Conservation (phyloP, 2,888 invertebrate genomes). For the Calameuta pallipes region DNA sequence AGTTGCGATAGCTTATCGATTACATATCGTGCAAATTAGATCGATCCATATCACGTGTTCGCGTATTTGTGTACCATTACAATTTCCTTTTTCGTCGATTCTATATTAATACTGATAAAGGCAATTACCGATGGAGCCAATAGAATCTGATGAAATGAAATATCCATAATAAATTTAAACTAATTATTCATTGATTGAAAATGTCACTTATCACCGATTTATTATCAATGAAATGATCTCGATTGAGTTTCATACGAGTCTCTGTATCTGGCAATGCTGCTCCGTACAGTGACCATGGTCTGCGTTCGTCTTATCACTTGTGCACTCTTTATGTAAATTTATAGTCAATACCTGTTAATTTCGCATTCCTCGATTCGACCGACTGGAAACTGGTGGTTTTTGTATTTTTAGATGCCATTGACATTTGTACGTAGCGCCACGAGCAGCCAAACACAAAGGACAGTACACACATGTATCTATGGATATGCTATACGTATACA, state of each 20-base stretch:
- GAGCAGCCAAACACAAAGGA: background rate
- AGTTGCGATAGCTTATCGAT: background rate
- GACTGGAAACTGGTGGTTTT: background rate
- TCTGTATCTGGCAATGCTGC: background rate
- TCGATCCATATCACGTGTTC: background rate
- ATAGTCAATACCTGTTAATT: background rate
- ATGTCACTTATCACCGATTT: background rate
- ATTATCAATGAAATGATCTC: background rate
- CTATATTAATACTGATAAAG: background rate
- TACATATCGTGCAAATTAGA: background rate
- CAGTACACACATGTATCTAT: background rate
- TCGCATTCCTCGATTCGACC: background rate
- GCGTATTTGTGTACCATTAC: background rate
- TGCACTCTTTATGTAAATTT: background rate
- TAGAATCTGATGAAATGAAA: background rate
- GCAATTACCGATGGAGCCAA: background rate
- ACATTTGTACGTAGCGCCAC: constrained; percentile 48
- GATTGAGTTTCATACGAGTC: background rate
- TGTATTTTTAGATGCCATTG: constrained; percentile 58
- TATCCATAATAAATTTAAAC: background rate
- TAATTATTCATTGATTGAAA: background rate
- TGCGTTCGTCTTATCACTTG: background rate
- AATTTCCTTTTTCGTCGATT: background rate
- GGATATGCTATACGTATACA: background rate
- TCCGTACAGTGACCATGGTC: background rate